Evolutionary conservation across 2,888 invertebrate genomes (phyloP).

Genomic region (Saturnia pavonia): DNA sequence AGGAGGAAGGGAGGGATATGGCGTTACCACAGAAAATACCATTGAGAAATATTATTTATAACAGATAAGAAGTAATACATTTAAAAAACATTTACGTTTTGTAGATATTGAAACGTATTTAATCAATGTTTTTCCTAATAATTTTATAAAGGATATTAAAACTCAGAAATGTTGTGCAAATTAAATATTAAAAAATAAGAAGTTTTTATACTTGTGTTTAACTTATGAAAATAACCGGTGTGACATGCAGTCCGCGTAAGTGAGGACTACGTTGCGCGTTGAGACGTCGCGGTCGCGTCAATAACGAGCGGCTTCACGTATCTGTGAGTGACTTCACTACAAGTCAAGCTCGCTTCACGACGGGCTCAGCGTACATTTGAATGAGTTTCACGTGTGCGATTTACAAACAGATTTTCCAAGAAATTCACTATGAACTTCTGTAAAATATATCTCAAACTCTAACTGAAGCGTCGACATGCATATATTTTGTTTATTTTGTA

Average conservation of each 20-base stretch:
- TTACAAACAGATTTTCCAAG: background rate
- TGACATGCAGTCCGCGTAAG: slow-evolving; percentile 20
- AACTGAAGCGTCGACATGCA: background rate
- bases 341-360: slow-evolving; percentile 4
- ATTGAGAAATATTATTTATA: no score
- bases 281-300: slow-evolving; percentile 23
- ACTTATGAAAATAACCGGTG: no score
- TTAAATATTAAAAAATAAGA: background rate
- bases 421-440: slow-evolving; percentile 12
- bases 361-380: background rate
- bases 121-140: background rate
- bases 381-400: slow-evolving; percentile 3
- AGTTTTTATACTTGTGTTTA: no score
- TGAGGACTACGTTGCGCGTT: background rate
- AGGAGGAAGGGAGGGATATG: no score
- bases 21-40: no score
- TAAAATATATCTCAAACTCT: background rate
- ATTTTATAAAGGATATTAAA: background rate
- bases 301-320: slow-evolving; percentile 36
- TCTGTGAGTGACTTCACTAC: slow-evolving; percentile 23
- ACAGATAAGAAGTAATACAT: no score
- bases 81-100: no score
- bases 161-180: background rate
- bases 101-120: background rate
- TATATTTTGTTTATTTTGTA: no score